Evolutionary conservation across 2,888 invertebrate species (phyloP).

Genomic region (Pyrocoelia pectoralis): DNA sequence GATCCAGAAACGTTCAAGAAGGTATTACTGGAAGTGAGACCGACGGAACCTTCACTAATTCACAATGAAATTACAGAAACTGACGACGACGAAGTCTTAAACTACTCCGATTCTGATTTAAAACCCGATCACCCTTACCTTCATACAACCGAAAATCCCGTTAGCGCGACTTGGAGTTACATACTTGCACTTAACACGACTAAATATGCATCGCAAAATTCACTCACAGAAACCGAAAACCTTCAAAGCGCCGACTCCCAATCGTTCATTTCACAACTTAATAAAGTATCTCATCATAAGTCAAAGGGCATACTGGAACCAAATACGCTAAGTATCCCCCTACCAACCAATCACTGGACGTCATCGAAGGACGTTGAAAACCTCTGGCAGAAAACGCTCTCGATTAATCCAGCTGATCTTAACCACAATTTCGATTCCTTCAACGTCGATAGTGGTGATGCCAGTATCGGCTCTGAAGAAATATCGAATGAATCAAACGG

Average conservation of each 20-base stretch:
- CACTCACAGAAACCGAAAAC: constrained; percentile 65
- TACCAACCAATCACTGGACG: constrained; percentile 55
- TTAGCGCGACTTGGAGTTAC: constrained; percentile 44
- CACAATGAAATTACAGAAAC: constrained; percentile 42
- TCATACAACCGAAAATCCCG: constrained; percentile 52
- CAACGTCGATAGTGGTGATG: constrained; percentile 22
- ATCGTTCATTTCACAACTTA: constrained; percentile 70
- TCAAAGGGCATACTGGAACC: background rate
- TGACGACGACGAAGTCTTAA: constrained; percentile 78
- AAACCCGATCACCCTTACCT: constrained; percentile 50
- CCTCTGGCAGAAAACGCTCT: constrained; percentile 74
- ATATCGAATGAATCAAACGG: constrained; percentile 20
- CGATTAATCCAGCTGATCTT: constrained; percentile 74
- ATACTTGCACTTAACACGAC: constrained; percentile 49
- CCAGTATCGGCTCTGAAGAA: constrained; percentile 23
- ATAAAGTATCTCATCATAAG: constrained; percentile 58
- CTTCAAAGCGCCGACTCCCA: constrained; percentile 75
- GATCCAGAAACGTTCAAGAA: constrained; percentile 83
- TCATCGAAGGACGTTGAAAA: constrained; percentile 61
- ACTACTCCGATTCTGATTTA: constrained; percentile 74
- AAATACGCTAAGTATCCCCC: constrained; percentile 24
- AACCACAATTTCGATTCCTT: constrained; percentile 66
- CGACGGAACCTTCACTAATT: constrained; percentile 75
- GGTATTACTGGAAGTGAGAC: constrained; percentile 78
- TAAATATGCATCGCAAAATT: constrained; percentile 47